Evolutionary conservation across 2,797 vertebrate genomes (phyloP).

Genomic region (Ambastaia sidthimunki): DNA sequence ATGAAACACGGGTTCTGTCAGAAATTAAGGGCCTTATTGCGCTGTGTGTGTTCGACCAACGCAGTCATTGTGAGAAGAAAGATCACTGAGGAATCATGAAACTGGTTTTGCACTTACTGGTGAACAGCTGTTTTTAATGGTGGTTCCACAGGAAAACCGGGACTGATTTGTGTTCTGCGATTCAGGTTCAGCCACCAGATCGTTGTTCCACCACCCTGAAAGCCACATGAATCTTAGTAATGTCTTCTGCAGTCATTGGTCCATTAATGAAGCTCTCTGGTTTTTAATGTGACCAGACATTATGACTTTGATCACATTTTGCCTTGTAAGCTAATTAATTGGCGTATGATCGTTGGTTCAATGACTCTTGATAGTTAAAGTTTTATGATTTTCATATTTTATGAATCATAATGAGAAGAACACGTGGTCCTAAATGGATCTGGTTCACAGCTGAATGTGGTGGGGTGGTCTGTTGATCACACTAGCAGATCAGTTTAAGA

Average conservation of each 20-base stretch:
- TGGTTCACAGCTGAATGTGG: constrained; percentile 40
- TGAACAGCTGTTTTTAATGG: constrained; percentile 38
- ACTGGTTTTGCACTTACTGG: constrained; percentile 55
- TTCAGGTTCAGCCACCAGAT: not conserved
- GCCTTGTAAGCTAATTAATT: not conserved
- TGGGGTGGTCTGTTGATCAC: constrained; percentile 14
- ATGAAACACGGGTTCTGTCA: not conserved
- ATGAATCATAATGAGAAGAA: constrained; percentile 17
- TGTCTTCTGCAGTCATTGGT: not conserved
- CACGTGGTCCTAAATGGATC: constrained; percentile 15
- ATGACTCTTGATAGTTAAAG: constrained; percentile 4
- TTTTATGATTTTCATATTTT: not conserved
- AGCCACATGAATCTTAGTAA: constrained; percentile 26
- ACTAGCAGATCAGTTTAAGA: constrained; percentile 21
- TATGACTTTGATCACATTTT: constrained; percentile 1
- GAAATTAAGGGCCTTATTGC: not conserved
- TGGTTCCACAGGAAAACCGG: constrained; percentile 19
- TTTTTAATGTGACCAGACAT: not conserved
- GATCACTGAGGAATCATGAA: not conserved
- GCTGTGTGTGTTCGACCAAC: not conserved
- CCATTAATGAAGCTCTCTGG: constrained; percentile 14
- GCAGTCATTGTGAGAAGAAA: not conserved
- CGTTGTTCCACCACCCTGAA: constrained; percentile 19
- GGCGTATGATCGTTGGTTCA: not conserved
- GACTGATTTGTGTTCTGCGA: constrained; percentile 41